Conservation (phyloP, 2,888 invertebrate genomes). For the Agrochola macilenta region DNA sequence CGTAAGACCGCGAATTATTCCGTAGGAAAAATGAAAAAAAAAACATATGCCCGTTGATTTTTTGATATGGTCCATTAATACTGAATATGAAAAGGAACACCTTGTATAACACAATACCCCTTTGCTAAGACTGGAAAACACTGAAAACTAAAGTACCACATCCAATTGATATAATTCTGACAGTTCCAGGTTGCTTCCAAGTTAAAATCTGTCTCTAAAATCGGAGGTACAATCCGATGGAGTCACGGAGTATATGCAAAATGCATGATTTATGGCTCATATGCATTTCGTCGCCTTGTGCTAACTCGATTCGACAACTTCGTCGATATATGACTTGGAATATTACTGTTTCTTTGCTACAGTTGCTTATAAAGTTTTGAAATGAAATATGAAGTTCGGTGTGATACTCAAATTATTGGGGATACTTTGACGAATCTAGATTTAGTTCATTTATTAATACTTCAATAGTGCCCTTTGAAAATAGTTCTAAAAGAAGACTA, state of each 20-base stretch:
- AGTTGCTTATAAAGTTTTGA: conserved; percentile 40
- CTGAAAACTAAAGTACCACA: conserved; percentile 24
- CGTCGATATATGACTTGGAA: conserved; percentile 32
- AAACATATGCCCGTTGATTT: no score
- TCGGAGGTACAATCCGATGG: conserved; percentile 81
- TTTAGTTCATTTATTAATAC: background rate
- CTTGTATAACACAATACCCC: background rate
- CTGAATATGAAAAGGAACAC: no score
- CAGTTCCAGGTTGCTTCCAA: conserved; percentile 55
- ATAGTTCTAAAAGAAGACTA: background rate
- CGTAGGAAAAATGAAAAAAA: no score
- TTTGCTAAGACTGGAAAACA: background rate
- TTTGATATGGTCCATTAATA: no score
- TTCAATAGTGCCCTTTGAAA: background rate
- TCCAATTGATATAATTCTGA: conserved; percentile 46
- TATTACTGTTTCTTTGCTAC: conserved; percentile 44
- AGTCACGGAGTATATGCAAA: conserved; percentile 79
- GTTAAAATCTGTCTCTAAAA: conserved; percentile 80
- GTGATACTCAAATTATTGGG: background rate
- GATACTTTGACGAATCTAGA: background rate
- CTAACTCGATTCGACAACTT: conserved; percentile 66
- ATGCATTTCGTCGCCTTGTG: conserved; percentile 72
- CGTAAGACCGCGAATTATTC: no score
- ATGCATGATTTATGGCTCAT: conserved; percentile 86
- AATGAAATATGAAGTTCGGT: conserved; percentile 4